Conservation (phyloP, 2,888 invertebrate species). For the Hyalella azteca region DNA sequence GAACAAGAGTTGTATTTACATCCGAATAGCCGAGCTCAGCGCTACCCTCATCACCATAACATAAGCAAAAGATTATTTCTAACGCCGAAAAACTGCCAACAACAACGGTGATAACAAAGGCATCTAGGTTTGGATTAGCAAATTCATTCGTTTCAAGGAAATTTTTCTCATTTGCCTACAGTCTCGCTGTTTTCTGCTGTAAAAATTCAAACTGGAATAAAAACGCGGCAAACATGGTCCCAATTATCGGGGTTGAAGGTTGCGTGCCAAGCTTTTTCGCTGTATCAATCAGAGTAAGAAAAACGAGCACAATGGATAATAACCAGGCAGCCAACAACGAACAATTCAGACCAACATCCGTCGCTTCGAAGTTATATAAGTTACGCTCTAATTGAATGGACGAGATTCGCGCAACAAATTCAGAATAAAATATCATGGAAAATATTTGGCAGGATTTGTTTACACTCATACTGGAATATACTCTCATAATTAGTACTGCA, state of each 20-base stretch:
- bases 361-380: too few species aligned
- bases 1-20: neutral
- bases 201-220: neutral
- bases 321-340: neutral
- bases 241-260: slow-evolving; percentile 23
- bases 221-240: slow-evolving; percentile 12
- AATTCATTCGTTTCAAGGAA: neutral
- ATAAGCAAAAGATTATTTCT: neutral
- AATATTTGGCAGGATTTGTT: too few species aligned
- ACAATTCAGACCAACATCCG: neutral
- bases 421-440: too few species aligned
- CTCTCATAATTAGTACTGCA: too few species aligned
- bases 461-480: too few species aligned
- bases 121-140: neutral
- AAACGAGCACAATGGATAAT: neutral
- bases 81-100: neutral
- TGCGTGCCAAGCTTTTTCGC: neutral
- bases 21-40: too few species aligned
- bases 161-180: neutral
- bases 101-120: neutral
- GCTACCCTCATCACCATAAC: neutral
- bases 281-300: neutral
- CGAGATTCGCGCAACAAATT: too few species aligned
- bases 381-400: too few species aligned
- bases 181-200: neutral